Percentiles rank a stretch among this genome's conserved stretches.
Conservation (phyloP, 1,140 invertebrate genomes). For the Tetramorium simillimum region DNA sequence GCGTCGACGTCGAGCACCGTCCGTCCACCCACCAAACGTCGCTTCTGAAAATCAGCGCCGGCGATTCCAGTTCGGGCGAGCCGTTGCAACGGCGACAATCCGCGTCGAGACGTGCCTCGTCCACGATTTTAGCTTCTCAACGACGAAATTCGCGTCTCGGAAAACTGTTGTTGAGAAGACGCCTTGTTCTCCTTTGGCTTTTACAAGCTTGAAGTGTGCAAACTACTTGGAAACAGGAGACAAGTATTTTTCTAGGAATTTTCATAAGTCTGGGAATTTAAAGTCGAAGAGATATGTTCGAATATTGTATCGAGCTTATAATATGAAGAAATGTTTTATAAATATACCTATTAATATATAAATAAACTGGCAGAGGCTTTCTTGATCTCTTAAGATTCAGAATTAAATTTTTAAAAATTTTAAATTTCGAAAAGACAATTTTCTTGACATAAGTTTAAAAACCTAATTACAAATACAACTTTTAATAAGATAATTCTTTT, state of each 20-base stretch:
- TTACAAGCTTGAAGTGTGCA: neutral
- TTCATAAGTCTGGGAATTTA: neutral
- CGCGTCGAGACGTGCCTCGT: neutral
- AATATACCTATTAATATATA: neutral
- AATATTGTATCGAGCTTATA: neutral
- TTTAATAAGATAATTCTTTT: neutral
- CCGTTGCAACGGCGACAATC: conserved; percentile 37
- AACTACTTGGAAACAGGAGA: neutral
- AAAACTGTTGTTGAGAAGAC: neutral
- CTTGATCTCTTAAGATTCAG: neutral
- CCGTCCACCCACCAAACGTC: conserved; percentile 9
- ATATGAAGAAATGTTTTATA: neutral
- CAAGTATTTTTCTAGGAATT: neutral
- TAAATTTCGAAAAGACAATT: neutral
- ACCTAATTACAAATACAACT: neutral
- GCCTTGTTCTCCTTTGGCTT: neutral
- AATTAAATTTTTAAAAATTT: neutral
- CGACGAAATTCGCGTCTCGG: neutral
- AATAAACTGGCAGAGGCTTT: neutral
- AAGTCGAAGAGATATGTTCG: neutral
- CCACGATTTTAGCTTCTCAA: conserved; percentile 7
- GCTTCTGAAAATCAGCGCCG: conserved; percentile 62
- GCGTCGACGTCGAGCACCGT: conserved; percentile 44
- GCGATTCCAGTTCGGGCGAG: conserved; percentile 58
- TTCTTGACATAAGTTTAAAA: neutral